These are phyloP conservation scores for Colletes latitarsis DNA, from an alignment of 1,140 invertebrate species.

Conservation along the genomic window DNA sequence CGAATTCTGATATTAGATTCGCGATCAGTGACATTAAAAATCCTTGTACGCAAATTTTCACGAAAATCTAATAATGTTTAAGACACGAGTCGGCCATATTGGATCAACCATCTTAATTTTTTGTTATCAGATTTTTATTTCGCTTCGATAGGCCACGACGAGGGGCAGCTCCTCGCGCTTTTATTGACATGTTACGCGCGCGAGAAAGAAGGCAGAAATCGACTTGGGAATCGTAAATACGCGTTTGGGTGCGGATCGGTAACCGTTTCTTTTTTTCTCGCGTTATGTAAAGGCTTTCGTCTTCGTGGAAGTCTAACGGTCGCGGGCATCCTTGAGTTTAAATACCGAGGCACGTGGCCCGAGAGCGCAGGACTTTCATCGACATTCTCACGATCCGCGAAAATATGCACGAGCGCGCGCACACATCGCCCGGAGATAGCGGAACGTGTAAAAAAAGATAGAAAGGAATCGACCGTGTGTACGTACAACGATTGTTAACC, in stretches of 20 bases:
- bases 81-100: too few relatives aligned
- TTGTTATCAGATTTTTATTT: too few relatives aligned
- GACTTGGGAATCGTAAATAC: conserved; percentile 40
- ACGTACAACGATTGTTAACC: conserved; percentile 17
- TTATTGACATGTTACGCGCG: background rate
- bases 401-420: conserved; percentile 28
- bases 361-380: conserved; percentile 28
- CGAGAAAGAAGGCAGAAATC: conserved; percentile 8
- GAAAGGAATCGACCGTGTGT: background rate
- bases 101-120: too few relatives aligned
- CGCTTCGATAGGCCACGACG: too few relatives aligned
- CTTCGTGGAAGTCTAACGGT: conserved; percentile 59
- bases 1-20: too few relatives aligned
- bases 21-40: too few relatives aligned
- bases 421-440: background rate
- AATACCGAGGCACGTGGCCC: conserved; percentile 65
- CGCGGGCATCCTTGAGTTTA: conserved; percentile 68
- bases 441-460: background rate
- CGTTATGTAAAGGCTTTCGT: conserved; percentile 57
- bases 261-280: background rate
- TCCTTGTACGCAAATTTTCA: too few relatives aligned
- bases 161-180: too few relatives aligned
- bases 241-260: conserved; percentile 7
- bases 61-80: too few relatives aligned
- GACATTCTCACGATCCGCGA: conserved; percentile 41